Base-by-base conservation (phyloP, 1,140 invertebrate species). In the Pemphigus obesinymphae region DNA sequence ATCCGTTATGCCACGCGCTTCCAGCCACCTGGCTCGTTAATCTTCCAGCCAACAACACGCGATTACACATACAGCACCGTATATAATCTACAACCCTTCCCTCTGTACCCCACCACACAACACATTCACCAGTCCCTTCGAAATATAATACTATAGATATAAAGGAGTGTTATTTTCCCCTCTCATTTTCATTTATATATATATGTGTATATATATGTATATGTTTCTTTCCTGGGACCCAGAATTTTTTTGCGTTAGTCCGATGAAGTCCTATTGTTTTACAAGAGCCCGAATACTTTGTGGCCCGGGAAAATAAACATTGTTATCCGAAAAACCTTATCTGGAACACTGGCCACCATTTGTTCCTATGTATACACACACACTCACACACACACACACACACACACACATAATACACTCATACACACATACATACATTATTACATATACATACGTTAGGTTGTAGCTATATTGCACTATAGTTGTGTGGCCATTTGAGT, bases 1-100 rank as follows among this genome's bases (percentile, higher is more conserved):
- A 80, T 80, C 53, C 55, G 55, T 78, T 80, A 63, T 80, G 55
- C 76, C 76, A 63, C 50, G 55, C 76, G 76, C 37, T 80, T 63
- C 53, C 53, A 80, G 76, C 76, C 76, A 80, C 76, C 76, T 80
- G 76, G 76, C 76, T 80, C 76, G 76, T 80, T 80, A 80, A 80
- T 80, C 76, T 80, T 80, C 76, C 76, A 23, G 55, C 53, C 76
- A 61, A 80, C 76, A 80, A 80, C 76, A 80, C 76, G 76, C 76
- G 76, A 80, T 80, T 80, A 80, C 76, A 78, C 75, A 80, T 45
- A 63, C 55, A 80, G 76, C 76, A 80, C 55, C 76, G 23, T 80
- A 80, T 80, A 80, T 80, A 80, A 63, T 80, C 53, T 61, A 58
- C 76, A 80, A 73, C 20, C 31, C 70, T 23, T 48, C 68, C n/a